Evolutionary conservation across 2,113 vertebrate species (phyloP).

Genomic region (Cyanoderma ruficeps): DNA sequence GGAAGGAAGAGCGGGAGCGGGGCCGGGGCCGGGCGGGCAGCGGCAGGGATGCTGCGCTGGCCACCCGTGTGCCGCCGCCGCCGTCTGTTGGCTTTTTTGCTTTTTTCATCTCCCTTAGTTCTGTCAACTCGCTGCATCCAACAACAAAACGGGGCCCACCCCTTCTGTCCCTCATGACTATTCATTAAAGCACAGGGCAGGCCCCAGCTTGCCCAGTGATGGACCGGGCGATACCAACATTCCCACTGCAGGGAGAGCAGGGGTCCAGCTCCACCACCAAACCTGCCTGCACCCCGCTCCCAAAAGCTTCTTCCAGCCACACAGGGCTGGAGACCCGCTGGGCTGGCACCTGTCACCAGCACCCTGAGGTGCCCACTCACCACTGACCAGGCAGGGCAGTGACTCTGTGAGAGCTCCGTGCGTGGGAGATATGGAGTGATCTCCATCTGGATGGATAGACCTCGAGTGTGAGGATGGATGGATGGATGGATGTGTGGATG

Average conservation of each 20-base stretch:
- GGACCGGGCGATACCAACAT: constrained; percentile 80
- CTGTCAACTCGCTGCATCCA: constrained; percentile 87
- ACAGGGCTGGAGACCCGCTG: fast-evolving
- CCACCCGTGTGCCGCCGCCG: constrained; percentile 28
- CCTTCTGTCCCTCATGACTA: constrained; percentile 86
- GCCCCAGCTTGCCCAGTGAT: constrained; percentile 85
- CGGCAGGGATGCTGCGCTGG: constrained; percentile 31
- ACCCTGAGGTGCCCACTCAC: fast-evolving
- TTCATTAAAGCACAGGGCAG: constrained; percentile 87
- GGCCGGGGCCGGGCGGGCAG: not conserved
- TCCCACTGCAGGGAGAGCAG: constrained; percentile 39
- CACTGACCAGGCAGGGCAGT: fast-evolving
- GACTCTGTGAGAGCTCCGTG: fast-evolving
- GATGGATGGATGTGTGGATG: not conserved
- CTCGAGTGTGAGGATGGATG: not conserved
- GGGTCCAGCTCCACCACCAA: not conserved
- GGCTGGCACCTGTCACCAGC: not conserved
- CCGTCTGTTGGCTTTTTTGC: constrained; percentile 63
- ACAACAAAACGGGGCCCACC: constrained; percentile 88
- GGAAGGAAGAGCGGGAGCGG: not conserved
- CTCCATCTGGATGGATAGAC: not conserved
- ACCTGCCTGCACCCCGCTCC: not conserved
- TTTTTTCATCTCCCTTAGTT: constrained; percentile 76
- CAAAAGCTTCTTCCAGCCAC: not conserved
- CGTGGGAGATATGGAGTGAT: fast-evolving